These are phyloP conservation scores for Rhopalosiphum maidis DNA, from an alignment of 1,140 invertebrate genomes.

Conservation along the genomic window DNA sequence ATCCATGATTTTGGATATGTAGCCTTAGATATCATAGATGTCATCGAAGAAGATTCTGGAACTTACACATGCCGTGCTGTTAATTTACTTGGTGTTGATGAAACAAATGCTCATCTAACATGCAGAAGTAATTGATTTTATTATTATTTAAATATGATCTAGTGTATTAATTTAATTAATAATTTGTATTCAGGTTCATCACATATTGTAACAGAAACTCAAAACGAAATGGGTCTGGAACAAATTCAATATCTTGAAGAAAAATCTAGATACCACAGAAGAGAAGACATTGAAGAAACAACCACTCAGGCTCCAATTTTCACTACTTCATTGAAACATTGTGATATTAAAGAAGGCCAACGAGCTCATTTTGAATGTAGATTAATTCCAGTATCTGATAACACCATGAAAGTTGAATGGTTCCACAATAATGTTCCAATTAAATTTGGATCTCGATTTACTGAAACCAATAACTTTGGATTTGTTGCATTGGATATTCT, in stretches of 20 bases:
- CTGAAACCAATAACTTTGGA: constrained; percentile 92
- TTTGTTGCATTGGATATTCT: constrained; percentile 93
- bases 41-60: constrained; percentile 92
- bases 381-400: constrained; percentile 93
- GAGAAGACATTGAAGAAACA: constrained; percentile 79
- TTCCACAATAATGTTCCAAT: constrained; percentile 90
- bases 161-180: neutral
- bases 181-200: constrained; percentile 63
- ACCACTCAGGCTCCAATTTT: constrained; percentile 89
- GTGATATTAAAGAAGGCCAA: constrained; percentile 93
- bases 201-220: constrained; percentile 81
- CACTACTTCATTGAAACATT: constrained; percentile 86
- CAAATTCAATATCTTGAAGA: constrained; percentile 89
- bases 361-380: constrained; percentile 95
- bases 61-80: constrained; percentile 92
- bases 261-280: constrained; percentile 75
- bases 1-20: constrained; percentile 97
- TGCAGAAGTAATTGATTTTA: constrained; percentile 68
- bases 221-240: constrained; percentile 83
- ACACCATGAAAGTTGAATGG: constrained; percentile 97
- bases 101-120: constrained; percentile 76
- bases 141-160: neutral
- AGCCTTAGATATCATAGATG: constrained; percentile 86
- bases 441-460: constrained; percentile 86
- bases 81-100: constrained; percentile 86